phyloP scores from a whole-genome alignment of 1,140 invertebrate species.

The Listronotus oregonensis region DNA sequence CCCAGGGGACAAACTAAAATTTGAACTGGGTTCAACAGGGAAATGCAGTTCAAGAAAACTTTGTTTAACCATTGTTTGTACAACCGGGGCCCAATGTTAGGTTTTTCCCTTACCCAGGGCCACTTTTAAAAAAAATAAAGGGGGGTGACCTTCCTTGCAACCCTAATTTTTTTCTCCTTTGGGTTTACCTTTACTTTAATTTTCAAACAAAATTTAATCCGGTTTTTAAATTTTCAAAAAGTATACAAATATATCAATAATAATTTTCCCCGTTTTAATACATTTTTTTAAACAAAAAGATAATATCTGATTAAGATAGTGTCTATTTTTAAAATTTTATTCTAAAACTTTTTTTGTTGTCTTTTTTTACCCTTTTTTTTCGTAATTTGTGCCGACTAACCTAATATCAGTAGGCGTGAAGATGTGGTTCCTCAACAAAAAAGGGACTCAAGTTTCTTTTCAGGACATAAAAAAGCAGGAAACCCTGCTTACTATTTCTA shows the following conservation, averaged over 20 bases:
- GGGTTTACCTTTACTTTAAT: too few relatives aligned
- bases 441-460: constrained; percentile 44
- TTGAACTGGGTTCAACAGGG: too few relatives aligned
- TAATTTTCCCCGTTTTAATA: neutral
- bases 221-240: neutral
- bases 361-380: neutral
- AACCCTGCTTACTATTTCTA: constrained; percentile 90
- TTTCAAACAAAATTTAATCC: neutral
- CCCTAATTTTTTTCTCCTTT: too few relatives aligned
- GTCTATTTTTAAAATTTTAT: neutral
- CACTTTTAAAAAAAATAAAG: too few relatives aligned
- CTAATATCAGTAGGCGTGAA: constrained; percentile 1
- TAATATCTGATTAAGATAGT: neutral
- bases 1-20: too few relatives aligned
- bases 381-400: neutral
- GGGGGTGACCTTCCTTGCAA: too few relatives aligned
- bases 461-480: constrained; percentile 90
- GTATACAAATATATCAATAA: constrained; percentile 4
- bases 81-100: too few relatives aligned
- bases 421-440: constrained; percentile 43
- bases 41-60: too few relatives aligned
- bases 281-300: neutral
- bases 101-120: too few relatives aligned
- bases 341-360: neutral
- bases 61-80: too few relatives aligned